Evolutionary conservation across 1,140 invertebrate genomes (phyloP).

Genomic region (Neuroterus valhalla): DNA sequence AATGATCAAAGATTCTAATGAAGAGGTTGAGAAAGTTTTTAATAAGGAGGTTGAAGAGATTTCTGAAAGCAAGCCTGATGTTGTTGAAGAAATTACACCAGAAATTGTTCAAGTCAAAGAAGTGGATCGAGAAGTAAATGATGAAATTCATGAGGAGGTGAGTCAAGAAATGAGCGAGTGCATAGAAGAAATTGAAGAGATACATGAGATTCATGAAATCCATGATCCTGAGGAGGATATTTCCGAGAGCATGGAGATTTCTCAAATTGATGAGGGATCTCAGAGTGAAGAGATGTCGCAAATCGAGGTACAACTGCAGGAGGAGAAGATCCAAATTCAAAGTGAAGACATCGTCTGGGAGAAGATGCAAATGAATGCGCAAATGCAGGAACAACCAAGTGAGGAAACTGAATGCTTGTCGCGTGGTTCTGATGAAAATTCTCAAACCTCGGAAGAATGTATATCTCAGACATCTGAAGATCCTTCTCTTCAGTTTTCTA

Average conservation of each 20-base stretch:
- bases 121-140: conserved; percentile 55
- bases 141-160: conserved; percentile 46
- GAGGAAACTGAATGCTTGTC: conserved; percentile 18
- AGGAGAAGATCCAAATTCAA: conserved; percentile 14
- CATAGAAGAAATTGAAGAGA: conserved; percentile 32
- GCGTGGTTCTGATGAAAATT: conserved; percentile 34
- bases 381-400: background rate
- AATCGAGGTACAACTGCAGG: conserved; percentile 31
- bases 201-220: conserved; percentile 34
- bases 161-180: conserved; percentile 25
- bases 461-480: conserved; percentile 56
- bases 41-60: conserved; percentile 32
- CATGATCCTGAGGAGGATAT: conserved; percentile 36
- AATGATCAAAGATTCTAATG: conserved; percentile 17
- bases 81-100: background rate
- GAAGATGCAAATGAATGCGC: background rate
- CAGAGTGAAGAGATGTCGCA: conserved; percentile 10
- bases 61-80: conserved; percentile 1
- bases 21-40: conserved; percentile 45
- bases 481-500: conserved; percentile 58
- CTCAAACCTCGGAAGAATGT: conserved; percentile 53
- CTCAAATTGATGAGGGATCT: background rate
- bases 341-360: conserved; percentile 29
- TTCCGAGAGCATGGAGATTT: conserved; percentile 4
- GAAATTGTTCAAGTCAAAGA: conserved; percentile 10